A percentile compares a stretch with the other conserved stretches of the same genome.
Conservation (phyloP, 2,888 invertebrate species). For the Balanococcus diminutus region DNA sequence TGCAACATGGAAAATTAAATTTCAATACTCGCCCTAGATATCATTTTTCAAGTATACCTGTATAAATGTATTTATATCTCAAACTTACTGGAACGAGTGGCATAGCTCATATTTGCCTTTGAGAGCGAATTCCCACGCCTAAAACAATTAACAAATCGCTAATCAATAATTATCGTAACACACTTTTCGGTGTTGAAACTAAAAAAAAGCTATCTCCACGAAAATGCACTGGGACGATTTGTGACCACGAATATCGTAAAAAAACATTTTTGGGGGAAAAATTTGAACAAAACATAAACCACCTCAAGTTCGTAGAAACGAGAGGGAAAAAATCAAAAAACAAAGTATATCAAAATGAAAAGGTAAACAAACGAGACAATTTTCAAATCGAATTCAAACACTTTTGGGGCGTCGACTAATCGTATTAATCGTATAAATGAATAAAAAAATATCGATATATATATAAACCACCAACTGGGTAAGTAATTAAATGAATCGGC, state of each 20-base stretch:
- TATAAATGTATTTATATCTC: neutral
- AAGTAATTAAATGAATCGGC: no score
- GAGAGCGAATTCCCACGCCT: neutral
- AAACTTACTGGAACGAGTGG: slow-evolving; percentile 41
- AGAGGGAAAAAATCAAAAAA: no score
- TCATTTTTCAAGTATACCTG: neutral
- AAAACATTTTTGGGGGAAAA: no score
- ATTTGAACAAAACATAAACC: no score
- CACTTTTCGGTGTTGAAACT: neutral
- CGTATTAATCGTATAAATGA: no score
- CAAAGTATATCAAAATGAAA: no score
- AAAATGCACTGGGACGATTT: neutral
- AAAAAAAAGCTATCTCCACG: neutral
- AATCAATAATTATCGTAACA: neutral
- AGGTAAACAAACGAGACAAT: no score
- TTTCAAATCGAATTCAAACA: no score
- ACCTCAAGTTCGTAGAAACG: no score
- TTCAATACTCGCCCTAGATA: neutral
- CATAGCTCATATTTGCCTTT: slow-evolving; percentile 33
- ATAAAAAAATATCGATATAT: no score
- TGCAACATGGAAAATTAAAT: neutral
- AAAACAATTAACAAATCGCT: neutral
- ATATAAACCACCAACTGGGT: no score
- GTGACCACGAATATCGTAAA: neutral
- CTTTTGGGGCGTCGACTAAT: no score